phyloP scores from a whole-genome alignment of 1,140 invertebrate species.

The Bombus turneri region DNA sequence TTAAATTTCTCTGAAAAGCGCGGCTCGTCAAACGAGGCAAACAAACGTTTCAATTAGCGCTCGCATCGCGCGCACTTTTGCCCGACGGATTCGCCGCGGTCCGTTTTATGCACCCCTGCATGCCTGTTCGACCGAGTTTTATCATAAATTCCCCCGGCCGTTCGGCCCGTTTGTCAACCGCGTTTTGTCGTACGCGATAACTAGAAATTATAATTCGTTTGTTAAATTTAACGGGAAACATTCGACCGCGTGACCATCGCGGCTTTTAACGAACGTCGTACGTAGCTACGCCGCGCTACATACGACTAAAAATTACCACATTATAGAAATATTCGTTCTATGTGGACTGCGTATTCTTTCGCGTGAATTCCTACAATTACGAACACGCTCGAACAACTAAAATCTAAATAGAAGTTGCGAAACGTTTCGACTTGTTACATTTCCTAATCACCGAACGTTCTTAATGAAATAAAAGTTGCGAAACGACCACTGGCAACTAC shows the following conservation, averaged over 20 bases:
- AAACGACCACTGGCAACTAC: background rate
- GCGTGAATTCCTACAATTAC: too few species aligned
- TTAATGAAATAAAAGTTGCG: background rate
- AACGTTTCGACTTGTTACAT: background rate
- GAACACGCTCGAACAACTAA: too few species aligned
- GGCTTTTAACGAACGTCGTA: background rate
- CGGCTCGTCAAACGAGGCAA: slow-evolving; percentile 60
- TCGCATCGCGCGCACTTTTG: slow-evolving; percentile 57
- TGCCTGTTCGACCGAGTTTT: slow-evolving; percentile 45
- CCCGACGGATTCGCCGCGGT: slow-evolving; percentile 34
- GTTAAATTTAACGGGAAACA: slow-evolving; percentile 8
- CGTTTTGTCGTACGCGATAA: slow-evolving; percentile 4
- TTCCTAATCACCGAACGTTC: background rate
- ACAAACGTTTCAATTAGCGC: slow-evolving; percentile 65
- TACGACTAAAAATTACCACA: too few species aligned
- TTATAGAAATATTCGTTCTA: too few species aligned
- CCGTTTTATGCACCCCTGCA: slow-evolving; percentile 40
- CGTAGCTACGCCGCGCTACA: background rate
- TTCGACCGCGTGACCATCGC: background rate
- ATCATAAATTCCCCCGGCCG: slow-evolving; percentile 8
- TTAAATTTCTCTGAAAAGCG: slow-evolving; percentile 58
- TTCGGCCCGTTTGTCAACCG: slow-evolving; percentile 8
- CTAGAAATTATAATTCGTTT: slow-evolving; percentile 14
- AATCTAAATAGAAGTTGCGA: too few species aligned
- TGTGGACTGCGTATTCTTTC: too few species aligned